Percentiles rank a stretch among this genome's conserved stretches.
These are phyloP conservation scores for Elysia chlorotica DNA, from an alignment of 1,140 invertebrate species.

Conservation along the genomic window DNA sequence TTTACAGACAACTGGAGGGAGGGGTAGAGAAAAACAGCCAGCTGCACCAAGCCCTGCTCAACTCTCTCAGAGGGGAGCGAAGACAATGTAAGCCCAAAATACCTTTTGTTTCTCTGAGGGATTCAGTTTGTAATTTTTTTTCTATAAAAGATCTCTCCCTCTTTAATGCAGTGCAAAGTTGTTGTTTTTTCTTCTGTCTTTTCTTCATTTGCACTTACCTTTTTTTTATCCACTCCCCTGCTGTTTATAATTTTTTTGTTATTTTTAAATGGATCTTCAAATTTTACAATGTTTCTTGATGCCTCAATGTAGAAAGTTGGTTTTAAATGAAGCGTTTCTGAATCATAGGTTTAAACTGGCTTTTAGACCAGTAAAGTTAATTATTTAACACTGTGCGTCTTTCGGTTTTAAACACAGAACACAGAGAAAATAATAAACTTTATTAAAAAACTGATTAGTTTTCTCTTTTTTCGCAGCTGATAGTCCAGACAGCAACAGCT, in stretches of 20 bases:
- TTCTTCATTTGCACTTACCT: background rate
- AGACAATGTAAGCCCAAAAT: constrained; percentile 15
- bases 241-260: too few relatives aligned
- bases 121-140: too few relatives aligned
- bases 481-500: constrained; percentile 17
- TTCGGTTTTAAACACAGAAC: background rate
- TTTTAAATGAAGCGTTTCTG: too few relatives aligned
- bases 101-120: background rate
- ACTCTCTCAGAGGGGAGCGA: constrained; percentile 26
- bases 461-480: constrained; percentile 5
- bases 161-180: background rate
- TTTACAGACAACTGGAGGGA: constrained; percentile 33
- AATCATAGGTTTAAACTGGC: too few relatives aligned
- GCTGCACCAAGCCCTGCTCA: constrained; percentile 37
- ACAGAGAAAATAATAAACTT: too few relatives aligned
- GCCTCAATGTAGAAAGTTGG: too few relatives aligned
- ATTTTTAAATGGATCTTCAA: too few relatives aligned
- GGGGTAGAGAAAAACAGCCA: constrained; percentile 35
- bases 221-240: background rate
- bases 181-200: background rate
- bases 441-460: too few relatives aligned
- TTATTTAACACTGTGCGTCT: background rate
- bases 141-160: too few relatives aligned
- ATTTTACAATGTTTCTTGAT: too few relatives aligned
- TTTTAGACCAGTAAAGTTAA: background rate